phyloP scores from a whole-genome alignment of 2,113 vertebrate genomes.

The Serinus canaria region DNA sequence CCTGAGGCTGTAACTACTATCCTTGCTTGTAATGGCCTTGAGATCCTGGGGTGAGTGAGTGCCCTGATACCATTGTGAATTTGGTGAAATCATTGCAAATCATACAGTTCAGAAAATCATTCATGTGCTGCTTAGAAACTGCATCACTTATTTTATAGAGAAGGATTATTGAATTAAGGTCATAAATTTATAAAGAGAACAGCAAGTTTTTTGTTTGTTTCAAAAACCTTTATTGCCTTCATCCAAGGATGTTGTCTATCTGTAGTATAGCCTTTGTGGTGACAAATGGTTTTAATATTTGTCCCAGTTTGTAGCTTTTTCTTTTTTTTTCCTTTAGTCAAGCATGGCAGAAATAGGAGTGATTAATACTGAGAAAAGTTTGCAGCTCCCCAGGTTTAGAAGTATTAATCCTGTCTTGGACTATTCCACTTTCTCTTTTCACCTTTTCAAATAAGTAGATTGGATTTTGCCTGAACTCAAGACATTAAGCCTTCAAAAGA shows the following conservation, averaged over 20 bases:
- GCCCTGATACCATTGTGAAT: not conserved
- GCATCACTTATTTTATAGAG: not conserved
- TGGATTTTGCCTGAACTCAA: constrained; percentile 1
- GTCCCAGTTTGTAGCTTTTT: not conserved
- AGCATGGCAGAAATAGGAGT: not conserved
- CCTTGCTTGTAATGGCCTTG: too few relatives aligned
- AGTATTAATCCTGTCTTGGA: not conserved
- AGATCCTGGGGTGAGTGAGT: not conserved
- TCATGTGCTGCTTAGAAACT: not conserved
- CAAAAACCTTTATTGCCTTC: not conserved
- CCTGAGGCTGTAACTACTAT: not conserved
- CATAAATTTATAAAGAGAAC: not conserved
- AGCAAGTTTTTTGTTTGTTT: not conserved
- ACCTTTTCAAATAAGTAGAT: not conserved
- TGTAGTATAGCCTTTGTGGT: not conserved
- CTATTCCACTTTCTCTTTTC: not conserved
- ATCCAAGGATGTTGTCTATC: not conserved
- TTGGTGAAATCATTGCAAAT: not conserved
- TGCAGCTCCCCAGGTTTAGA: not conserved
- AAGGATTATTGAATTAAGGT: not conserved
- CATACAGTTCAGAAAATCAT: not conserved
- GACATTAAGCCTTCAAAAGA: not conserved
- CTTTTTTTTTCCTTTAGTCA: not conserved
- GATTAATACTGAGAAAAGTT: not conserved
- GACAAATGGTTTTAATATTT: not conserved